Evolutionary conservation across 2,888 invertebrate species (phyloP).

Genomic region (Plagodis dolabraria): DNA sequence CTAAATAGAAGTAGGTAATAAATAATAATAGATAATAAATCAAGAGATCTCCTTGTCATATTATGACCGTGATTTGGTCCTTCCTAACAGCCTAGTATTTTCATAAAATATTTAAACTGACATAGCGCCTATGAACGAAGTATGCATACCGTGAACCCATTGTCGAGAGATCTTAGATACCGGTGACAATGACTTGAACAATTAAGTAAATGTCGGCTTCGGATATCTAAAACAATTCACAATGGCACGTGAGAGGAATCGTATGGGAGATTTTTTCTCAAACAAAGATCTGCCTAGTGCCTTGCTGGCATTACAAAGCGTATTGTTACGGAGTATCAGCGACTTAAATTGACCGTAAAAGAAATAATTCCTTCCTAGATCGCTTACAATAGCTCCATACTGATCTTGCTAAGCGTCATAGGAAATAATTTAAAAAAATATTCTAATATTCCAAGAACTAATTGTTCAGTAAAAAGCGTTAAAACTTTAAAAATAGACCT

Average conservation of each 20-base stretch:
- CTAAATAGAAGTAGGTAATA: too few relatives aligned
- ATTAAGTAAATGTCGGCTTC: constrained; percentile 65
- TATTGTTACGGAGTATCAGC: constrained; percentile 31
- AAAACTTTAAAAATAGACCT: too few relatives aligned
- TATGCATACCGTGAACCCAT: constrained; percentile 42
- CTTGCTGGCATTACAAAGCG: constrained; percentile 31
- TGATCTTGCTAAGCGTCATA: constrained; percentile 3
- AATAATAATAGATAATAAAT: too few relatives aligned
- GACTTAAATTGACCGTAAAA: constrained; percentile 33
- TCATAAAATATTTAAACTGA: constrained; percentile 28
- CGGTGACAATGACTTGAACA: constrained; percentile 70
- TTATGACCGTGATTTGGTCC: too few relatives aligned
- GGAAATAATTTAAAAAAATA: too few relatives aligned
- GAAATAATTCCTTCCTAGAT: constrained; percentile 32
- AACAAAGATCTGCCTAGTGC: constrained; percentile 20
- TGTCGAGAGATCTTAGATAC: constrained; percentile 71
- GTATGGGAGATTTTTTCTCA: constrained; percentile 68
- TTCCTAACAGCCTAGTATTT: too few relatives aligned
- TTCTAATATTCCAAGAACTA: too few relatives aligned
- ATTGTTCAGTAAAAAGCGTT: too few relatives aligned
- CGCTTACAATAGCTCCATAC: constrained; percentile 26
- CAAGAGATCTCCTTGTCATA: too few relatives aligned
- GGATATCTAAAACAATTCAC: constrained; percentile 72
- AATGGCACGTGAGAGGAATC: constrained; percentile 78
- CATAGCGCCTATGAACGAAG: constrained; percentile 26